phyloP scores from a whole-genome alignment of 2,113 vertebrate species.

The Gallinago undulata region DNA sequence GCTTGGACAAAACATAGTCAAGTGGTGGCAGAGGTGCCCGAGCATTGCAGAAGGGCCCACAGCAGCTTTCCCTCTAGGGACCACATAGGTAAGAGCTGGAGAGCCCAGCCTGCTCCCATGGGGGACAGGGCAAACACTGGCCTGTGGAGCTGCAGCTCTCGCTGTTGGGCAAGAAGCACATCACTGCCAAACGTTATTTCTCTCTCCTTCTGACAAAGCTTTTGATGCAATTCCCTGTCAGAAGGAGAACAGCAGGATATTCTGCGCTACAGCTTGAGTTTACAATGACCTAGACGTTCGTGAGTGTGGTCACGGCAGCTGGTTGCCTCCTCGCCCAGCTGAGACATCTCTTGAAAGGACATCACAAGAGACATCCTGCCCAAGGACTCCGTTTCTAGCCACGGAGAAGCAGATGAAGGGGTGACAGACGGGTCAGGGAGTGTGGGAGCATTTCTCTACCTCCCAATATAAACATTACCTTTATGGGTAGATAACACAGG shows the following conservation, averaged over 20 bases:
- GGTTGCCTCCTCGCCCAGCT: background rate
- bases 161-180: rapidly evolving
- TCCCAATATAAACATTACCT: background rate
- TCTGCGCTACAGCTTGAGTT: background rate
- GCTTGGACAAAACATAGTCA: background rate
- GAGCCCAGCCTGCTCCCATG: rapidly evolving
- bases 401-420: background rate
- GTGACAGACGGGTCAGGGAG: background rate
- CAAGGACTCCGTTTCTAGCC: background rate
- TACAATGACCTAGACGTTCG: background rate
- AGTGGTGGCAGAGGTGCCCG: background rate
- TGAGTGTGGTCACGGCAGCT: background rate
- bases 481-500: background rate
- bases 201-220: background rate
- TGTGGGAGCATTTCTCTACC: background rate
- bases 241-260: background rate
- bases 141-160: rapidly evolving
- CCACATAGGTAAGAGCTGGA: rapidly evolving
- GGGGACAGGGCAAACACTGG: background rate
- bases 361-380: background rate
- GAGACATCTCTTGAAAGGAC: background rate
- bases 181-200: background rate
- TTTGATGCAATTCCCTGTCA: background rate
- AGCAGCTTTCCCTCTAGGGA: background rate
- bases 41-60: background rate